A percentile compares a stretch with the other conserved stretches of the same genome.
phyloP scores from a whole-genome alignment of 2,113 vertebrate species.

The Amia ocellicauda region DNA sequence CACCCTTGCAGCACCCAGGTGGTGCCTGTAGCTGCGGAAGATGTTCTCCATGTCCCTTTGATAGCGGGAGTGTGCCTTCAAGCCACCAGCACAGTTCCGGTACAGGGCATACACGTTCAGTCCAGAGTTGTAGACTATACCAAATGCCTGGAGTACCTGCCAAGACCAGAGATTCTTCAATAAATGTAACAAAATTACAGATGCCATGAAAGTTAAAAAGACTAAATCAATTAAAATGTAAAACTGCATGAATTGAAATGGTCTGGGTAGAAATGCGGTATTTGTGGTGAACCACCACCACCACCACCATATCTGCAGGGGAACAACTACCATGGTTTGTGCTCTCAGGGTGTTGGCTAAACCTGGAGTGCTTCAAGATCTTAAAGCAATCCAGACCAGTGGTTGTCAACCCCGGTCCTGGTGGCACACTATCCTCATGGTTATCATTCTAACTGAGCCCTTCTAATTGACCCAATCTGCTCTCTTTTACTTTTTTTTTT shows the following conservation, averaged over 20 bases:
- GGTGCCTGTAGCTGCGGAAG: slow-evolving; percentile 51
- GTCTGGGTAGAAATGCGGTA: no score
- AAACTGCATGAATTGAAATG: background rate
- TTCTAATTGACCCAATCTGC: no score
- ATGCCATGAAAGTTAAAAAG: background rate
- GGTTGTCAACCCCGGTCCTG: no score
- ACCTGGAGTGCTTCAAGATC: no score
- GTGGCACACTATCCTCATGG: no score
- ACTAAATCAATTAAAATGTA: slow-evolving; percentile 7
- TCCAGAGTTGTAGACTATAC: slow-evolving; percentile 54
- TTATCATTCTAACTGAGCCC: no score
- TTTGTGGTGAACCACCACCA: no score
- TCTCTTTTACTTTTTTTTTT: no score
- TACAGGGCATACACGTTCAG: slow-evolving; percentile 67
- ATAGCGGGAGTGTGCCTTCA: slow-evolving; percentile 35
- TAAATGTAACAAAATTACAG: background rate
- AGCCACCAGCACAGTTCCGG: slow-evolving; percentile 59
- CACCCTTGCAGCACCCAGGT: slow-evolving; percentile 1
- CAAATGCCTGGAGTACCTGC: slow-evolving; percentile 52
- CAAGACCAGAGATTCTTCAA: background rate
- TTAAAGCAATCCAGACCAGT: no score
- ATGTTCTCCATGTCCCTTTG: slow-evolving; percentile 55
- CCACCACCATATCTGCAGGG: no score
- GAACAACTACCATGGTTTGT: no score
- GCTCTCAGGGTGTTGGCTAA: no score